Base-by-base conservation (phyloP, 37 sponge, comb jelly and placozoan species). In the Mnemiopsis leidyi region DNA sequence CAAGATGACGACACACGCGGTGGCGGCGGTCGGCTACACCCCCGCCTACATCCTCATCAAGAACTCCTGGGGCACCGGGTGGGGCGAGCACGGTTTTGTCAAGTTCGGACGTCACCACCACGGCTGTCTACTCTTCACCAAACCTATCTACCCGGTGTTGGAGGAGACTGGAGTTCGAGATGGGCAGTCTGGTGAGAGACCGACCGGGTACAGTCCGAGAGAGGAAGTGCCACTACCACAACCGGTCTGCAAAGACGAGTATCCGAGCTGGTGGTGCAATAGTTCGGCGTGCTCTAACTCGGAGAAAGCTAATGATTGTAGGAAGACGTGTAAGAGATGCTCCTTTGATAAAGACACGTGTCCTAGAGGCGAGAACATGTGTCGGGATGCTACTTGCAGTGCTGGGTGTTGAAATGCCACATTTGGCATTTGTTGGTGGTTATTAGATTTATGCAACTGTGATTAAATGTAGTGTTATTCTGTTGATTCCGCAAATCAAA, bases 81-180 rank as follows among this genome's bases (percentile, higher is more conserved):
- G 79, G 79, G 79, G 79, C 1, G 79, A 77, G 36, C 79, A 77
- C 5, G 79, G 79, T 0, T 77, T 33, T 18, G 79, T 77, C 2
- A 77, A 32, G 79, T 77, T 77, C 35, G 35, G 18, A 9, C 1
- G 79, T 5, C 20, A 32, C 36, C 21, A 77, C 20, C 36, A 77
- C 33, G 32, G 32, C 36, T 77, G 79, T 32, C 20, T 26, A 3
- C 20, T 77, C 79, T 77, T 34, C 79, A 32, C 32, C 18, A 31
- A 77, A 16, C 32, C 32, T 3, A 32, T 26, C 35, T 77, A 77
- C 35, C 79, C 79, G 1, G 79, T 77, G 79, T 31, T 77, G 79
- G 18, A 34, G 79, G 18, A 31, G 18, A 77, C 36, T 3, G 79
- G 61, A 13, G 61, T 13, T 18, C 61, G 61, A 18, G 61, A 48